A percentile compares a stretch with the other conserved stretches of the same genome.
Evolutionary conservation across 1,140 invertebrate species (phyloP).

Genomic region (Apis laboriosa): DNA sequence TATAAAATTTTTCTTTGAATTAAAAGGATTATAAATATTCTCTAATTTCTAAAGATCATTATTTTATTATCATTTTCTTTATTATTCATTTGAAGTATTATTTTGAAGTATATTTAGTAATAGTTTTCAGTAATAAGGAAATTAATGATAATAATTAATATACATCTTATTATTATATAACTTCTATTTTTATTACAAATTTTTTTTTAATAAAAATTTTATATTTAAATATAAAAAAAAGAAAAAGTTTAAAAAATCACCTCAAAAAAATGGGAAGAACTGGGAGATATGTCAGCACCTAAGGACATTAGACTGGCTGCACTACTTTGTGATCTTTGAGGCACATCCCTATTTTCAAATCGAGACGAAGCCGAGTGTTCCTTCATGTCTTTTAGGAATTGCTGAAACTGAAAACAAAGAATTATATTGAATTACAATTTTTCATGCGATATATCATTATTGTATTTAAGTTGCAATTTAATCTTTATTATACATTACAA

Average conservation of each 20-base stretch:
- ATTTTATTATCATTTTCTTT: neutral
- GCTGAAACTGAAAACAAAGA: conserved; percentile 82
- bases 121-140: no score
- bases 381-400: conserved; percentile 87
- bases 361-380: conserved; percentile 82
- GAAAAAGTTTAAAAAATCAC: conserved; percentile 76
- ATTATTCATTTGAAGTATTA: neutral
- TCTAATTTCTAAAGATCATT: neutral
- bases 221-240: no score
- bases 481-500: conserved; percentile 11
- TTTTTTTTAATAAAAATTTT: neutral
- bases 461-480: conserved; percentile 7
- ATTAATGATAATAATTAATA: no score
- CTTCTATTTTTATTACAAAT: neutral
- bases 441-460: neutral
- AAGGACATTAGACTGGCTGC: conserved; percentile 86
- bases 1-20: neutral
- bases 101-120: no score
- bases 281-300: conserved; percentile 89
- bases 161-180: no score
- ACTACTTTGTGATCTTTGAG: conserved; percentile 83
- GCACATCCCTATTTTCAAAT: conserved; percentile 71
- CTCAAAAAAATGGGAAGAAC: conserved; percentile 93
- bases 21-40: neutral
- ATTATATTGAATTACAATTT: conserved; percentile 1